Base-by-base conservation (phyloP, 2,888 invertebrate species). In the Agrotis clavis region DNA sequence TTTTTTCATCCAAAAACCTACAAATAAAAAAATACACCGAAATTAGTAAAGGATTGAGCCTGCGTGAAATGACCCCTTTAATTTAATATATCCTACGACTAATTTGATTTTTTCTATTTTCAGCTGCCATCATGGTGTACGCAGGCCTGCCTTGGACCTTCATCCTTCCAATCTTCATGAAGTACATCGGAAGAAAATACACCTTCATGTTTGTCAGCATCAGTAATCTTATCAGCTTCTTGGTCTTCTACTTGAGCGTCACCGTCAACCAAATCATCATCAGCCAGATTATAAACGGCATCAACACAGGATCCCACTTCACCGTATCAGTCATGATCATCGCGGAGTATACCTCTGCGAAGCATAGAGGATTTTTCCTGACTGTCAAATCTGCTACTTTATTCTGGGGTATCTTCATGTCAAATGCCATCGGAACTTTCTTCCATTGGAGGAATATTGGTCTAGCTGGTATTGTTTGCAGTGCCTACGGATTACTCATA, bases 361-460 rank as follows among this genome's bases (percentile, higher is more conserved):
- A 77, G 14, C 67, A 82, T 5, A 79, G 88, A 62, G 89, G 88
- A 13, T 64, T 87, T 19, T 87, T 87, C 63, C 63, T 88, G 48
- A 82, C 87, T 6, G 72, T 86, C n/a, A 87, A 87, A 81, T 79
- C 85, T 16, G 86, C 88, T 0, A 79, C 84, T 7, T 74, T 82
- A 16, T 82, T 71, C 16, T 82, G 82, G 79, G 82, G 82, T 2
- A 66, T 82, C 6, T 73, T 79, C 60, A 72, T 79, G 18, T 80
- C 90, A 0, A 90, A 91, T 75, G 79, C 82, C 0, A 79, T 91
- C 0, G 90, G 90, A 0, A 89, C 90, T 2, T 91, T 87, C 57
- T 88, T 80, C 30, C 85, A 88, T 65, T 90, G 89, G 90, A 90
- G 80, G 21, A 81, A 82, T 7, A 90, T 90, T 35, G 84, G 80